phyloP scores from a whole-genome alignment of 2,888 invertebrate genomes.

The Resseliella maxima region DNA sequence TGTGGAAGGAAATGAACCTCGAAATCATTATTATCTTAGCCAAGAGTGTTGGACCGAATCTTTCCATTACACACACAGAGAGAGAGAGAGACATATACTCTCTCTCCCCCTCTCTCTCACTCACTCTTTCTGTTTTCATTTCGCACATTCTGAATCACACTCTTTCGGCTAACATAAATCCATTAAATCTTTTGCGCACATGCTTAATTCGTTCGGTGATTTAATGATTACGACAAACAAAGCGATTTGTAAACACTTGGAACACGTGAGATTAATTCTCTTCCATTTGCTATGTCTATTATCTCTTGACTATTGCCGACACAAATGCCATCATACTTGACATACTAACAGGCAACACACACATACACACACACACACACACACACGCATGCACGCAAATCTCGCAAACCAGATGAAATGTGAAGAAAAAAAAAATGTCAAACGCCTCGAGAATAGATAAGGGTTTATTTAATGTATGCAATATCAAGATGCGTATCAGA shows the following conservation, averaged over 20 bases:
- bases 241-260: neutral
- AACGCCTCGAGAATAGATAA: neutral
- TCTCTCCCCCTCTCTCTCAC: too few species aligned
- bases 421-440: too few species aligned
- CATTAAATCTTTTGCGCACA: constrained; percentile 5
- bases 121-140: neutral
- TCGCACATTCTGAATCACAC: too few species aligned
- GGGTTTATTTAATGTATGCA: neutral
- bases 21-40: neutral
- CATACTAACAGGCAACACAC: too few species aligned
- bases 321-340: neutral
- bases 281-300: neutral
- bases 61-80: too few species aligned
- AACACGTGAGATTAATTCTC: constrained; percentile 5
- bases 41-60: neutral
- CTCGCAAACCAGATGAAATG: neutral
- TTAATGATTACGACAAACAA: constrained; percentile 6
- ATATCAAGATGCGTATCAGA: neutral
- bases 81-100: too few species aligned
- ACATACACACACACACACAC: too few species aligned
- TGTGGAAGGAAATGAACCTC: neutral
- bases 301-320: neutral
- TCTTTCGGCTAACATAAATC: too few species aligned
- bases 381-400: neutral
- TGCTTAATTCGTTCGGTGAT: constrained; percentile 17